Base-by-base conservation (phyloP, 2,888 invertebrate species). In the Bursaphelenchus okinawaensis region DNA sequence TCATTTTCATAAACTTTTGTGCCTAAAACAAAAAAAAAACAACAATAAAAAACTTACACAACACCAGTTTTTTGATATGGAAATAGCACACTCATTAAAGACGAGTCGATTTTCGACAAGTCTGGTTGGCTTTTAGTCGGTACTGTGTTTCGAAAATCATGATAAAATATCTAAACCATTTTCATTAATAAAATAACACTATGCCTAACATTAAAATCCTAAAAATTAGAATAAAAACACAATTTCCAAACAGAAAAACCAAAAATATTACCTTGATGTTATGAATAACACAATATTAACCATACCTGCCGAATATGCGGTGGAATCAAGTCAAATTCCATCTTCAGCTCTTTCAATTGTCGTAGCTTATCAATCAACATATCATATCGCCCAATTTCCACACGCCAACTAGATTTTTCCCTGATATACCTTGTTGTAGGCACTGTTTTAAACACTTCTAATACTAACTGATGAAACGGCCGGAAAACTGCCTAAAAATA, bases 101-200 rank as follows among this genome's bases (percentile, higher is more conserved):
- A 22, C 7, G 73, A 65, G 55, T 77, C 76, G 65, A 78, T 73
- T 29, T n/a, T 12, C 6, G 40, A 16, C 3, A 40, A n/a, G n/a
- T 40, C 40, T 40, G 40, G 40, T n/a, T 40, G 40, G n/a, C 40
- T 40, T 40, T 40, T 40, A 12, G 12, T 12, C n/a, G 40, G 40
- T 1, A 16, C 16, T 4, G 2, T 4, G 12, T n/a, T 12, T 40
- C 40, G 40, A n/a, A 40, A 40, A 40, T 40, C 40, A n/a, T 40
- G 40, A n/a, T 40, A 40, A 40, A 40, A 40, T 40, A 40, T 6
- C 40, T 40, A 1, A n/a, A n/a, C n/a, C n/a, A n/a, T n/a, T n/a
- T n/a, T n/a, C n/a, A n/a, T n/a, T n/a, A n/a, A n/a, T n/a, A n/a
- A 40, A 40, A 40, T 6, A n/a, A 40, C 40, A 40, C 6, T 40